These are phyloP conservation scores for Dasyornis broadbenti DNA, from an alignment of 2,113 vertebrate species.

Conservation along the genomic window DNA sequence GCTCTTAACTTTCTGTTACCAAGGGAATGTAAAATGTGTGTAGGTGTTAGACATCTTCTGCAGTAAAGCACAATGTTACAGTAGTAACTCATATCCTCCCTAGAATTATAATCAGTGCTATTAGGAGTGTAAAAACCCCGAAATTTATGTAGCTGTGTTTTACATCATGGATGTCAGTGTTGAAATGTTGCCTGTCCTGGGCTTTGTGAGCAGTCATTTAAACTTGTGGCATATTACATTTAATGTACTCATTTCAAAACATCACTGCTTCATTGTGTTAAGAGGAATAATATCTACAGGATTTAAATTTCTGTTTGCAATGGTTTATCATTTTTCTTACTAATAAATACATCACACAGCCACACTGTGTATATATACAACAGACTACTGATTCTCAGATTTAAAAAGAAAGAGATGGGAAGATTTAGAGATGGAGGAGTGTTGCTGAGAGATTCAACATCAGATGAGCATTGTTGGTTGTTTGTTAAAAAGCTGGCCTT, in stretches of 20 bases:
- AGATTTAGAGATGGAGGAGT: fast-evolving
- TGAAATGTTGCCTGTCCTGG: not conserved
- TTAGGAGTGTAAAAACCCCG: not conserved
- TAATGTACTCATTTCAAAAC: not conserved
- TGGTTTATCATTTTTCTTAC: not conserved
- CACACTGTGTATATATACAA: not conserved
- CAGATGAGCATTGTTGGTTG: not conserved
- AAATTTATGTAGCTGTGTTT: not conserved
- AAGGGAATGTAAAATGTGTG: not conserved
- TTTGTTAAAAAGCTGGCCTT: not conserved
- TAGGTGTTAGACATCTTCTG: not conserved
- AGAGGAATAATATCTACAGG: not conserved
- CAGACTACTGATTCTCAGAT: not conserved
- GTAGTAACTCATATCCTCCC: not conserved
- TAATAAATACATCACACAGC: not conserved
- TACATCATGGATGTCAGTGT: not conserved
- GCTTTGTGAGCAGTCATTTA: slow-evolving; percentile 12
- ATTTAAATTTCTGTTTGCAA: not conserved
- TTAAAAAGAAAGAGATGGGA: fast-evolving
- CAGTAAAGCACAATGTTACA: not conserved
- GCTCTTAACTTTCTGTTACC: not conserved
- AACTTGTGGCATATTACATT: not conserved
- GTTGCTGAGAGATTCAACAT: not conserved
- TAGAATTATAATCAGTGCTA: not conserved
- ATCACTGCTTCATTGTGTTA: not conserved